Percentiles rank a stretch among this genome's conserved stretches.
Evolutionary conservation across 2,113 vertebrate genomes (phyloP).

Genomic region (Grantiella picta): DNA sequence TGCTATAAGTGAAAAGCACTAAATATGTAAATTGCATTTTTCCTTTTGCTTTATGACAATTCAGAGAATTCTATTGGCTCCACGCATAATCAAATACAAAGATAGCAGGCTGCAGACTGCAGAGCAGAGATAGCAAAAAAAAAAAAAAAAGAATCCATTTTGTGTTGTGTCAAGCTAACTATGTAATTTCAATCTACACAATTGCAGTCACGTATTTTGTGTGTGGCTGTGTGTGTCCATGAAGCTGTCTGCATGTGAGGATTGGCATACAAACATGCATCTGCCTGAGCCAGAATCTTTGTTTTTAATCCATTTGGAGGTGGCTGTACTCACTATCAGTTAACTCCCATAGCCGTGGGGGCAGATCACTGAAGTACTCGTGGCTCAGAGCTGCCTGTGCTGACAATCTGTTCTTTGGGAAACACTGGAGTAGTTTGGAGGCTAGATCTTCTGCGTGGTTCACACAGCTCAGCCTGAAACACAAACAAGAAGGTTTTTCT

Average conservation of each 20-base stretch:
- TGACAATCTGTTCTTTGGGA: constrained; percentile 95
- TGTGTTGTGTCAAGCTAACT: constrained; percentile 67
- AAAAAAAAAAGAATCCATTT: constrained; percentile 61
- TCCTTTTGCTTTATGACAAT: constrained; percentile 69
- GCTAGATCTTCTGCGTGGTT: constrained; percentile 94
- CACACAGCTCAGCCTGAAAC: constrained; percentile 87
- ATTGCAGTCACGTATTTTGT: not conserved
- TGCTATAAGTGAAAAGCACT: constrained; percentile 64
- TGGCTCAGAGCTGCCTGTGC: constrained; percentile 91
- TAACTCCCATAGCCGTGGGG: constrained; percentile 93
- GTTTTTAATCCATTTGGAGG: not conserved
- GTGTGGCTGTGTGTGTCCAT: not conserved
- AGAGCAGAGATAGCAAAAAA: constrained; percentile 71
- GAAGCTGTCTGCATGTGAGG: not conserved
- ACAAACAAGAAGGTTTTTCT: constrained; percentile 40
- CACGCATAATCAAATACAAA: constrained; percentile 75
- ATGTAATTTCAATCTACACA: constrained; percentile 52
- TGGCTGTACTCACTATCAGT: constrained; percentile 86
- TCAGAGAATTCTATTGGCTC: constrained; percentile 72
- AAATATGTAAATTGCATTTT: constrained; percentile 80
- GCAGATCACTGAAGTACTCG: constrained; percentile 93
- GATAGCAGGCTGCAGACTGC: constrained; percentile 72
- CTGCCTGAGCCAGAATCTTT: not conserved
- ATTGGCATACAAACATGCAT: not conserved
- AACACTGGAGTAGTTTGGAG: constrained; percentile 94